A percentile compares a stretch with the other conserved stretches of the same genome.
These are phyloP conservation scores for Scaptomyza parva DNA, from an alignment of 2,888 invertebrate genomes.

Conservation along the genomic window DNA sequence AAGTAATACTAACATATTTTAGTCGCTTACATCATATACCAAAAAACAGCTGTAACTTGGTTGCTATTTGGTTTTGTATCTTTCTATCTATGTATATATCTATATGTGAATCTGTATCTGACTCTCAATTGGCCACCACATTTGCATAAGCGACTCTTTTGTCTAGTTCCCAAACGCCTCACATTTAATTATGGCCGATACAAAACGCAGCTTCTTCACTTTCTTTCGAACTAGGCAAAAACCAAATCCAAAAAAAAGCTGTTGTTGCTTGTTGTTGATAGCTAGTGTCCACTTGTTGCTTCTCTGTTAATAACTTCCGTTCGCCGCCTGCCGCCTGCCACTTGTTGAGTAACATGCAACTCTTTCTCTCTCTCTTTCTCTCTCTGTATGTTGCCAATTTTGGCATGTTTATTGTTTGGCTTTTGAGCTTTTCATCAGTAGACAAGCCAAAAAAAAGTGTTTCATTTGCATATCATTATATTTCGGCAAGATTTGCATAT, in stretches of 20 bases:
- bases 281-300: slow-evolving; percentile 52
- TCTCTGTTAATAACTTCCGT: slow-evolving; percentile 76
- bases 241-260: slow-evolving; percentile 22
- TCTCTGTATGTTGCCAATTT: slow-evolving; percentile 62
- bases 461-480: slow-evolving; percentile 29
- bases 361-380: slow-evolving; percentile 1
- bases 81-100: background rate
- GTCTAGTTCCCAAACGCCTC: slow-evolving; percentile 56
- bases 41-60: slow-evolving; percentile 47
- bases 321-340: slow-evolving; percentile 46
- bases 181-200: slow-evolving; percentile 47
- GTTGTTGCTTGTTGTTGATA: slow-evolving; percentile 28
- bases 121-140: slow-evolving; percentile 40
- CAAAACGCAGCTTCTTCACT: slow-evolving; percentile 63
- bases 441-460: slow-evolving; percentile 18
- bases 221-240: slow-evolving; percentile 54
- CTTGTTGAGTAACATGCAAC: slow-evolving; percentile 66
- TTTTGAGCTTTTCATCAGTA: slow-evolving; percentile 14
- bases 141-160: slow-evolving; percentile 76
- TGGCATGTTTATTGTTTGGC: slow-evolving; percentile 38
- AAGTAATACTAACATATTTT: slow-evolving; percentile 33
- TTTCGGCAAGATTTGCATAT: slow-evolving; percentile 27
- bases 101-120: slow-evolving; percentile 14
- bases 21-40: slow-evolving; percentile 68
- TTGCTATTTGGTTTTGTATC: slow-evolving; percentile 3